phyloP scores from a whole-genome alignment of 2,888 invertebrate genomes.

The Plebejus argus region DNA sequence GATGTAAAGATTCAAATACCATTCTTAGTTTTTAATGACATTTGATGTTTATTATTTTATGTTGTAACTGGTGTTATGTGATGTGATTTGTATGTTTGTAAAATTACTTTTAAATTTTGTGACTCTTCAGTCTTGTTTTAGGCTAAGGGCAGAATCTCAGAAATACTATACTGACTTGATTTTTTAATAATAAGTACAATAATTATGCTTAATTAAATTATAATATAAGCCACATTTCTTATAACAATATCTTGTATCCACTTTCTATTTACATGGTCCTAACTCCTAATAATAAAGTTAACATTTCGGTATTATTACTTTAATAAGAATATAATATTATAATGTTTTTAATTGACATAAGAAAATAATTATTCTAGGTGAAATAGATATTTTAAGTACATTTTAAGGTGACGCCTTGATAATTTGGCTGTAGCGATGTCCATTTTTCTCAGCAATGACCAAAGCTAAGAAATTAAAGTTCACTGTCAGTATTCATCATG shows the following conservation, averaged over 20 bases:
- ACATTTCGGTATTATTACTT: too few species aligned
- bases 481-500: too few species aligned
- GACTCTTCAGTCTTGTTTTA: not conserved
- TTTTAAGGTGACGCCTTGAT: too few species aligned
- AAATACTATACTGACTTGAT: not conserved
- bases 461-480: too few species aligned
- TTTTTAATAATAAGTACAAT: not conserved
- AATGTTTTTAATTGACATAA: not conserved
- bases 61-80: not conserved
- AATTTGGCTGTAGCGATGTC: too few species aligned
- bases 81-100: not conserved
- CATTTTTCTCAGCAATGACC: too few species aligned
- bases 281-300: not conserved
- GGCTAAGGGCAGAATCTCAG: not conserved
- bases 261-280: not conserved
- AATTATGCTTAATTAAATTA: not conserved
- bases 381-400: too few species aligned
- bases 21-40: not conserved
- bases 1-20: too few species aligned
- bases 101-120: not conserved
- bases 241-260: slow-evolving; percentile 1
- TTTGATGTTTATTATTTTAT: not conserved
- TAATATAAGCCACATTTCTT: not conserved
- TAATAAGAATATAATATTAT: too few species aligned
- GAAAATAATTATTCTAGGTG: too few species aligned